Conservation (phyloP, 2,888 invertebrate genomes). For the Plebejus anna region DNA sequence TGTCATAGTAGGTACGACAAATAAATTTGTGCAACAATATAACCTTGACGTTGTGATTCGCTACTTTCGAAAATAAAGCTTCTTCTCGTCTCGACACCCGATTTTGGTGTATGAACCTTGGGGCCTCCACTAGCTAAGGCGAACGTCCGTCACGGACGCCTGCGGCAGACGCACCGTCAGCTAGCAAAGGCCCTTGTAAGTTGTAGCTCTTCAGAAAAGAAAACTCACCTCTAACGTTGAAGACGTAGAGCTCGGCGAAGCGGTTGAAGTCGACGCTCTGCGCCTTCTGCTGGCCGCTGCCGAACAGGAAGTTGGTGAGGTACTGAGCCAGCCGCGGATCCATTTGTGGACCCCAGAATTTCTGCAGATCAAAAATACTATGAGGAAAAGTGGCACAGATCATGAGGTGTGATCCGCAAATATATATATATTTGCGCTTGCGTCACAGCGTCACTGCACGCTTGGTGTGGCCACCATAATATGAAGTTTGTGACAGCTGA, state of each 20-base stretch:
- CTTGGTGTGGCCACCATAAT: no score
- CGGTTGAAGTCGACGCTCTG: constrained; percentile 80
- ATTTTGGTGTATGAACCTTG: no score
- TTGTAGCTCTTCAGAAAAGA: not conserved
- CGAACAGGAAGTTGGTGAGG: constrained; percentile 84
- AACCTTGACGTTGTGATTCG: no score
- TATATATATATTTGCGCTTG: not conserved
- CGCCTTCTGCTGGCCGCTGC: constrained; percentile 72
- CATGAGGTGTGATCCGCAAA: not conserved
- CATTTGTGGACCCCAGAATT: constrained; percentile 85
- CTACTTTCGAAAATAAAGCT: no score
- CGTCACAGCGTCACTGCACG: not conserved
- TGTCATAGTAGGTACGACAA: no score
- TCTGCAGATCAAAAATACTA: constrained; percentile 62
- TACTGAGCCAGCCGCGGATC: constrained; percentile 84
- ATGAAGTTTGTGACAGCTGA: no score
- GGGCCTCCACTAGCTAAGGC: no score
- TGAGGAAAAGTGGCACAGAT: not conserved
- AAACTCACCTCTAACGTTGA: constrained; percentile 81
- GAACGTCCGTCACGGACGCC: no score
- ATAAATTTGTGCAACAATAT: no score
- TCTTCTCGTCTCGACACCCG: no score
- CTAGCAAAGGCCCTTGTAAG: not conserved
- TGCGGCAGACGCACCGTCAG: not conserved
- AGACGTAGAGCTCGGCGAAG: constrained; percentile 85